Conservation (phyloP, 2,797 vertebrate species). For the Chaetodon trifasciatus region DNA sequence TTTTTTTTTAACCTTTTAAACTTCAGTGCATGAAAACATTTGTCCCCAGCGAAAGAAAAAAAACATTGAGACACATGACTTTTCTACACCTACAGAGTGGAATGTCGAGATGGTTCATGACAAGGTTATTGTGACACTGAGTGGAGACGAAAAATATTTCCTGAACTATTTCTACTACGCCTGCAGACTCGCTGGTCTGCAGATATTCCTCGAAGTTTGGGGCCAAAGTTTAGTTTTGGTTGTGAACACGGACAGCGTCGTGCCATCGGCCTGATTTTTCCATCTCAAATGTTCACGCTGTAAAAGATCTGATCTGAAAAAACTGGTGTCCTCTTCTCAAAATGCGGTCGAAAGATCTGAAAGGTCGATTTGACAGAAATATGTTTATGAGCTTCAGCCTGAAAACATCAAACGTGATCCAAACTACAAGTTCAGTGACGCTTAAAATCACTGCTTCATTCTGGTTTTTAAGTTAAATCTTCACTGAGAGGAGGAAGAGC, state of each 20-base stretch:
- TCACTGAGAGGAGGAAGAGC: too few species aligned
- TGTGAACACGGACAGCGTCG: neutral
- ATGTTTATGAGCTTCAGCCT: neutral
- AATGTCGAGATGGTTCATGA: slow-evolving; percentile 89
- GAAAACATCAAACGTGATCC: neutral
- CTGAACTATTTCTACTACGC: neutral
- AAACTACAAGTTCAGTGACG: slow-evolving; percentile 10
- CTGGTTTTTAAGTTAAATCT: too few species aligned
- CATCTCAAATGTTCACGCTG: neutral
- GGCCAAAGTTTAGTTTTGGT: neutral
- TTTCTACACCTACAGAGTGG: slow-evolving; percentile 87
- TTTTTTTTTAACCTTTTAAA: slow-evolving; percentile 66
- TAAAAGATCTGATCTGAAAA: neutral
- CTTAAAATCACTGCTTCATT: neutral
- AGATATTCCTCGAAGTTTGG: neutral
- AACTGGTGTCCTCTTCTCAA: neutral
- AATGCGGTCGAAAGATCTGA: slow-evolving; percentile 2
- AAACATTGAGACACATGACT: slow-evolving; percentile 89
- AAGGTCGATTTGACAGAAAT: neutral
- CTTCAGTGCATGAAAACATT: slow-evolving; percentile 91
- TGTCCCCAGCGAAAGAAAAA: slow-evolving; percentile 85
- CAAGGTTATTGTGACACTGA: slow-evolving; percentile 88
- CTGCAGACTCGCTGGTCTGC: neutral
- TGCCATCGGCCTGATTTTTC: neutral
- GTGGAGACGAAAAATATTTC: neutral